These are phyloP conservation scores for Hypocryptadius cinnamomeus DNA, from an alignment of 2,113 vertebrate species.

Conservation along the genomic window DNA sequence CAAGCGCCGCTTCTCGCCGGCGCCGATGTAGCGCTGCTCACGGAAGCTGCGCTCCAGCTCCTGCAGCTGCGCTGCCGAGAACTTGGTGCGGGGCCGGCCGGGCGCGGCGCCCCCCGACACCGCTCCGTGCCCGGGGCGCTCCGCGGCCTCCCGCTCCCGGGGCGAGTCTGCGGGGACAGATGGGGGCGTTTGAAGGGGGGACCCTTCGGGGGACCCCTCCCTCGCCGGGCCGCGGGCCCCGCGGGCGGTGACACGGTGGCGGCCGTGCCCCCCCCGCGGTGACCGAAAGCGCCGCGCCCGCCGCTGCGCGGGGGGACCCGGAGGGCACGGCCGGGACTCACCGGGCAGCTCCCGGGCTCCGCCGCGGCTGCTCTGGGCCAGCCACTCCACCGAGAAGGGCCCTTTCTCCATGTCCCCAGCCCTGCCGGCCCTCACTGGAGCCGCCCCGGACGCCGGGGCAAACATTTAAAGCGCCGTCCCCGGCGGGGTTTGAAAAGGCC, in stretches of 20 bases:
- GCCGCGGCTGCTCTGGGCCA: slow-evolving; percentile 73
- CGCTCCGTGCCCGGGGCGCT: background rate
- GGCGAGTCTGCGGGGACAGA: background rate
- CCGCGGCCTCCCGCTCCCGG: background rate
- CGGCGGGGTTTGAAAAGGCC: background rate
- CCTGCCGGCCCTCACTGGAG: background rate
- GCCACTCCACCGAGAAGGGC: slow-evolving; percentile 78
- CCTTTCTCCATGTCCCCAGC: background rate
- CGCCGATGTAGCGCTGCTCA: slow-evolving; percentile 77
- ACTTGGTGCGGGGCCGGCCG: slow-evolving; percentile 76
- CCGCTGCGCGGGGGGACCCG: background rate
- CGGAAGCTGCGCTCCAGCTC: slow-evolving; percentile 81
- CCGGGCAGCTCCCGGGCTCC: background rate
- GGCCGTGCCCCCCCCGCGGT: background rate
- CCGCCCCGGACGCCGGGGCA: background rate
- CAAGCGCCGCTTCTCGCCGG: slow-evolving; percentile 71
- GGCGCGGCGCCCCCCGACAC: background rate
- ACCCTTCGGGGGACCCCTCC: too few relatives aligned
- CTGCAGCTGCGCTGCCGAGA: slow-evolving; percentile 74
- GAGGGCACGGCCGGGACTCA: background rate
- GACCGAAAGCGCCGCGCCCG: background rate
- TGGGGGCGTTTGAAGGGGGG: rapidly evolving
- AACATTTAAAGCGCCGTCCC: slow-evolving; percentile 37
- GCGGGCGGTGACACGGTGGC: background rate
- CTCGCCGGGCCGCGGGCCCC: background rate